phyloP scores from a whole-genome alignment of 2,888 invertebrate species.

The Sinotaia quadrata region DNA sequence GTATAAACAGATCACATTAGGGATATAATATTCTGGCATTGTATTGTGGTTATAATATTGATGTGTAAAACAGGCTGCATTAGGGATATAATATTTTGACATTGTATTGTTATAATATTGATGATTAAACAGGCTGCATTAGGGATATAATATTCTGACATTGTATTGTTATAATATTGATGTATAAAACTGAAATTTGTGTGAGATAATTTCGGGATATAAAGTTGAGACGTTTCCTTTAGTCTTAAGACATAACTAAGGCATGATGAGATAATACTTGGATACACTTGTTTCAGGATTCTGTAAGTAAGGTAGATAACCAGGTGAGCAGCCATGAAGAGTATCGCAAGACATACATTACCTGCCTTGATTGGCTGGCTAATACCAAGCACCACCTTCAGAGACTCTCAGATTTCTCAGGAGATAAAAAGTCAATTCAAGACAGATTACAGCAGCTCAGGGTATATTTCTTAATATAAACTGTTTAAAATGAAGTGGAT shows the following conservation, averaged over 20 bases:
- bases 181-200: not conserved
- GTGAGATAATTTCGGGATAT: not conserved
- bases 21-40: too few species aligned
- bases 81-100: too few species aligned
- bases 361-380: slow-evolving; percentile 80
- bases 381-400: slow-evolving; percentile 90
- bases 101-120: too few species aligned
- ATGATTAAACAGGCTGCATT: too few species aligned
- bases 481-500: too few species aligned
- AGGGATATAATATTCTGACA: too few species aligned
- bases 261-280: too few species aligned
- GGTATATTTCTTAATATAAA: slow-evolving; percentile 47
- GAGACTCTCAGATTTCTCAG: slow-evolving; percentile 85
- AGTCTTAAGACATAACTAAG: not conserved
- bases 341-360: slow-evolving; percentile 63
- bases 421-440: slow-evolving; percentile 87
- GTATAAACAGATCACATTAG: too few species aligned
- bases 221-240: not conserved
- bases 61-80: too few species aligned
- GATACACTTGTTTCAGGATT: slow-evolving; percentile 75
- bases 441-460: slow-evolving; percentile 77
- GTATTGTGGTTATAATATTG: too few species aligned
- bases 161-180: not conserved
- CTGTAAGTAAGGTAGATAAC: slow-evolving; percentile 83
- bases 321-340: slow-evolving; percentile 86